These are phyloP conservation scores for Strigops habroptila DNA, from an alignment of 2,113 vertebrate species.

Conservation along the genomic window DNA sequence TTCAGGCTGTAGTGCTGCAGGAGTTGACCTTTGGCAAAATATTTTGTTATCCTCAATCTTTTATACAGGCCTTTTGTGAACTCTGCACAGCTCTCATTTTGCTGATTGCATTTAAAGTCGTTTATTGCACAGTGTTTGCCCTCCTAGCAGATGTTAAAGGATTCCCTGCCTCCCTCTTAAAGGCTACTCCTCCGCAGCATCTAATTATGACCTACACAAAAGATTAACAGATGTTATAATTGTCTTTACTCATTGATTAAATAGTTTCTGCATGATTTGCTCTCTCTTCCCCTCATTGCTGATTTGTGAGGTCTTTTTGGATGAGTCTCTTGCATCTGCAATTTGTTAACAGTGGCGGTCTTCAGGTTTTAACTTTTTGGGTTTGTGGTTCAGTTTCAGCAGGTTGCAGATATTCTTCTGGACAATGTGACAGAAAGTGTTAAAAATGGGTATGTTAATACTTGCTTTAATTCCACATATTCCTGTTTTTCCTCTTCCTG, in stretches of 20 bases:
- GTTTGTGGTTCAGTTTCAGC: conserved; percentile 33
- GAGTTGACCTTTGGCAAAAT: conserved; percentile 68
- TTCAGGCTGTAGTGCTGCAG: conserved; percentile 22
- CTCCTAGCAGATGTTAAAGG: conserved; percentile 77
- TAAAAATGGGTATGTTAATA: background rate
- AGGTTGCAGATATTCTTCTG: background rate
- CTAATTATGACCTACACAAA: conserved; percentile 80
- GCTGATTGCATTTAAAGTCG: conserved; percentile 63
- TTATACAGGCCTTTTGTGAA: conserved; percentile 61
- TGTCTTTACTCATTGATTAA: conserved; percentile 80
- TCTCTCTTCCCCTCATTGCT: conserved; percentile 53
- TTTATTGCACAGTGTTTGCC: conserved; percentile 60
- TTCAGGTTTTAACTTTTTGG: conserved; percentile 46
- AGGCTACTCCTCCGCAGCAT: conserved; percentile 73
- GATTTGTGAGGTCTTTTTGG: conserved; percentile 68
- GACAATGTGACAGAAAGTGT: background rate
- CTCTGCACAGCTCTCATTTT: conserved; percentile 53
- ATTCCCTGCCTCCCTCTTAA: conserved; percentile 66
- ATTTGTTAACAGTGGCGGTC: conserved; percentile 27
- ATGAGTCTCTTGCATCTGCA: conserved; percentile 56
- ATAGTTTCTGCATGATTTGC: conserved; percentile 78
- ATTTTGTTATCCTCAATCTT: conserved; percentile 64
- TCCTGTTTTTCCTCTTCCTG: background rate
- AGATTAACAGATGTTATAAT: conserved; percentile 86
- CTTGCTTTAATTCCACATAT: background rate